Base-by-base conservation (phyloP, 1,140 invertebrate genomes). In the Anthonomus grandis region DNA sequence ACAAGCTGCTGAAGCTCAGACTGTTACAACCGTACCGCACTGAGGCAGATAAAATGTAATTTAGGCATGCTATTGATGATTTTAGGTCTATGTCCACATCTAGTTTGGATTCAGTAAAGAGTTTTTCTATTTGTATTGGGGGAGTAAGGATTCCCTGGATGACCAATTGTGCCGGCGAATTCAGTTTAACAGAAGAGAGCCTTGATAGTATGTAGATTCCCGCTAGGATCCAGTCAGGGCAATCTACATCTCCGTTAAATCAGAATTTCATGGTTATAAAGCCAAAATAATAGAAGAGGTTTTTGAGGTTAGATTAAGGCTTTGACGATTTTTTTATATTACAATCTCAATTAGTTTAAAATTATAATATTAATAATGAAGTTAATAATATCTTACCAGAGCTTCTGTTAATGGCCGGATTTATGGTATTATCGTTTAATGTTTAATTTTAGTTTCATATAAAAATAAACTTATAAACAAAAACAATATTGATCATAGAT, bases 231-330 rank as follows among this genome's bases (percentile, higher is more conserved):
- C 90, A 93, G 73, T 93, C 90, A 1, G 90, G 90, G 66, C 90
- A 92, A 70, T 93, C 90, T 37, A 86, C 81, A 68, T 91, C 89
- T 31, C 90, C 90, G 74, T 90, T 89, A 73, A 93, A 93, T 65
- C 85, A 76, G 71, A 93, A 93, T 76, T 81, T 87, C 90, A n/a
- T n/a, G n/a, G n/a, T n/a, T n/a, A n/a, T n/a, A n/a, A n/a, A n/a
- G n/a, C n/a, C n/a, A n/a, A n/a, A n/a, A n/a, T n/a, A n/a, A n/a
- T n/a, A n/a, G n/a, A n/a, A n/a, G n/a, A n/a, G n/a, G n/a, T n/a
- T n/a, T n/a, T n/a, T n/a, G n/a, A n/a, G n/a, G n/a, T n/a, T n/a
- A n/a, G n/a, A n/a, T n/a, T n/a, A n/a, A n/a, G n/a, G n/a, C n/a
- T n/a, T n/a, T n/a, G n/a, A n/a, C n/a, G n/a, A n/a, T n/a, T n/a